Evolutionary conservation across 2,113 vertebrate genomes (phyloP).

Genomic region (Ancistrus triradiatus): DNA sequence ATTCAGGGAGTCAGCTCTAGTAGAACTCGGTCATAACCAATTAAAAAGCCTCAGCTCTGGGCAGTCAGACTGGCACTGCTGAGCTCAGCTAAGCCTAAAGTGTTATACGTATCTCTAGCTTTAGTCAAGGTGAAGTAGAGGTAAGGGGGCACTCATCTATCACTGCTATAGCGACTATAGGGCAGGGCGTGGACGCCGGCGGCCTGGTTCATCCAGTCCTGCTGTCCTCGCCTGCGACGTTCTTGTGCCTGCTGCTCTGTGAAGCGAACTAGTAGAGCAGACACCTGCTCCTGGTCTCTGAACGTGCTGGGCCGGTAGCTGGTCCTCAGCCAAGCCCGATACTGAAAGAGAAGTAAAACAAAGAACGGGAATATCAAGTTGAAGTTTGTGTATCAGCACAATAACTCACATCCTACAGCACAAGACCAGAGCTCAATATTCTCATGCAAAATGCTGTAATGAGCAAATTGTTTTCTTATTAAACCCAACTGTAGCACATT

Average conservation of each 20-base stretch:
- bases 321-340: conserved; percentile 69
- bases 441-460: not conserved
- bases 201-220: conserved; percentile 42
- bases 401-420: not conserved
- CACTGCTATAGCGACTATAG: conserved; percentile 51
- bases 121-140: not conserved
- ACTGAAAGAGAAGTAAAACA: conserved; percentile 59
- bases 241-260: conserved; percentile 64
- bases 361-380: conserved; percentile 18
- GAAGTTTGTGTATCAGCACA: too few relatives aligned
- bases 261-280: conserved; percentile 63
- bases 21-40: too few relatives aligned
- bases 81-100: not conserved
- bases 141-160: conserved; percentile 54
- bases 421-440: not conserved
- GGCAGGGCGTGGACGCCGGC: conserved; percentile 47
- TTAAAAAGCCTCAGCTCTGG: not conserved
- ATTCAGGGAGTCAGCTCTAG: too few relatives aligned
- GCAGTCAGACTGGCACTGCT: not conserved
- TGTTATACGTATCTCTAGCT: not conserved
- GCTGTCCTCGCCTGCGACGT: conserved; percentile 49
- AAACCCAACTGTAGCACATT: not conserved
- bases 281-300: conserved; percentile 76
- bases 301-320: conserved; percentile 71
- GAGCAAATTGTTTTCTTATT: not conserved